Percentiles rank a stretch among this genome's conserved stretches.
Conservation (phyloP, 1,140 invertebrate species). For the Arctopsyche grandis region DNA sequence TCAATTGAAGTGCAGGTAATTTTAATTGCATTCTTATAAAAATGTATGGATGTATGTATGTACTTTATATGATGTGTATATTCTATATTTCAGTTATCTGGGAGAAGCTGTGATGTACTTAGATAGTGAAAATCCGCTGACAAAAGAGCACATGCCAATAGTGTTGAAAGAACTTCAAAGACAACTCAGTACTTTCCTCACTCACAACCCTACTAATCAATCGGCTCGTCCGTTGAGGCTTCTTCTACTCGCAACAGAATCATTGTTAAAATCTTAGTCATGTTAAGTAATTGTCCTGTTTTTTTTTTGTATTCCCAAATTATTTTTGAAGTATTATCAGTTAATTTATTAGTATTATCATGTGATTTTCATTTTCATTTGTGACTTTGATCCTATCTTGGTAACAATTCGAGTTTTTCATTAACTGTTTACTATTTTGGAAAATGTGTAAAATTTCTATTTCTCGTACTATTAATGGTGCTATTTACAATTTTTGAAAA, state of each 20-base stretch:
- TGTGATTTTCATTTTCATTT: background rate
- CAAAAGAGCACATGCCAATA: slow-evolving; percentile 83
- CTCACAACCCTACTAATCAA: slow-evolving; percentile 74
- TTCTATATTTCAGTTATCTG: slow-evolving; percentile 77
- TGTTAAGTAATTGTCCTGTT: background rate
- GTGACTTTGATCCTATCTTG: background rate
- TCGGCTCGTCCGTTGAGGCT: slow-evolving; percentile 78
- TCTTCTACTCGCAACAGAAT: slow-evolving; percentile 81
- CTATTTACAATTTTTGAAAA: too few species aligned
- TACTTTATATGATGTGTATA: background rate
- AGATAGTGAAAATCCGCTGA: slow-evolving; percentile 79
- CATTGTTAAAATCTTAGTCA: slow-evolving; percentile 59
- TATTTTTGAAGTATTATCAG: slow-evolving; percentile 1
- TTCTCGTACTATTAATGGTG: too few species aligned
- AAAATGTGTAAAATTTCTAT: too few species aligned
- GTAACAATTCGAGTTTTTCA: background rate
- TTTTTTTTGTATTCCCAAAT: background rate
- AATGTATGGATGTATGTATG: slow-evolving; percentile 2
- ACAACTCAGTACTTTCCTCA: slow-evolving; percentile 78
- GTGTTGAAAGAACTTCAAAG: slow-evolving; percentile 80
- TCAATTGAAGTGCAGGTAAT: slow-evolving; percentile 88
- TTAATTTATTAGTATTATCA: background rate
- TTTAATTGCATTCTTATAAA: slow-evolving; percentile 36
- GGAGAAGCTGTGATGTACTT: slow-evolving; percentile 88
- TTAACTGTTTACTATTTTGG: too few species aligned